Evolutionary conservation across 1,140 invertebrate genomes (phyloP).

Genomic region (Zaprionus lachaisei): DNA sequence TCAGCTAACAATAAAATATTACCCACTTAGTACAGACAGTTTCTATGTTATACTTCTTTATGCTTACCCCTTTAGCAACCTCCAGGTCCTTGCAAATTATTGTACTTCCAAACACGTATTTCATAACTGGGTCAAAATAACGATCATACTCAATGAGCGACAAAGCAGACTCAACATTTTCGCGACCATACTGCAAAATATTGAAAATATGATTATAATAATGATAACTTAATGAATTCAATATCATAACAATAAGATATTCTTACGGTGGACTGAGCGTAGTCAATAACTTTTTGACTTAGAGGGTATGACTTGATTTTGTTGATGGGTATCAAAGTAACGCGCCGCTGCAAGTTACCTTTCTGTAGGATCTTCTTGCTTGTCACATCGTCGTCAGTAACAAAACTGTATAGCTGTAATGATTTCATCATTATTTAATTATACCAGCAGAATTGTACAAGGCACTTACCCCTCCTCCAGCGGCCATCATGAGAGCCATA

Average conservation of each 20-base stretch:
- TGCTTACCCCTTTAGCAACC: constrained; percentile 89
- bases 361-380: constrained; percentile 93
- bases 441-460: constrained; percentile 10
- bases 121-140: constrained; percentile 91
- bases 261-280: constrained; percentile 88
- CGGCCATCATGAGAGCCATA: constrained; percentile 93
- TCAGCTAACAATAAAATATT: constrained; percentile 78
- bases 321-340: constrained; percentile 97
- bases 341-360: constrained; percentile 91
- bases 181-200: constrained; percentile 86
- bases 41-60: not conserved
- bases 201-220: not conserved
- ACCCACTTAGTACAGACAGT: not conserved
- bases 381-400: constrained; percentile 94
- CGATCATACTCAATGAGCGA: constrained; percentile 92
- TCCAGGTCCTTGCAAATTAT: constrained; percentile 94
- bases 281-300: constrained; percentile 86
- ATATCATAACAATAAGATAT: not conserved
- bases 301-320: constrained; percentile 90
- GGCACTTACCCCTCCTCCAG: constrained; percentile 91
- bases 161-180: constrained; percentile 93
- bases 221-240: not conserved
- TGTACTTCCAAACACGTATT: constrained; percentile 94
- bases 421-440: constrained; percentile 7
- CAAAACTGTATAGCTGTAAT: constrained; percentile 94